These are phyloP conservation scores for Cyclura pinguis DNA, from an alignment of 2,797 vertebrate genomes.

Conservation along the genomic window DNA sequence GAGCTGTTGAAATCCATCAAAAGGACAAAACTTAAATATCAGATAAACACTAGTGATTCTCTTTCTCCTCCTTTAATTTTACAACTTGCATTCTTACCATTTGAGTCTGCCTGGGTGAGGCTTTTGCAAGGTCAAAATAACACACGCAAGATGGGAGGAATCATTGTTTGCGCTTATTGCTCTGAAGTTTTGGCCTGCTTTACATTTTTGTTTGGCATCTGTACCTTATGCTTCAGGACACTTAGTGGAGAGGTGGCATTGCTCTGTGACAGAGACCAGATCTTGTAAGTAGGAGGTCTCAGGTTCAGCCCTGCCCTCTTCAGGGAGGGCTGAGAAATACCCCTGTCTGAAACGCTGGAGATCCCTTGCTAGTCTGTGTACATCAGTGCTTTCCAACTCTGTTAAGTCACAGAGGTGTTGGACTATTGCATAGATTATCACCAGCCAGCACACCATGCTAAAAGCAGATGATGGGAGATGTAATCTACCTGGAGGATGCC, in stretches of 20 bases:
- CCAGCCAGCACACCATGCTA: background rate
- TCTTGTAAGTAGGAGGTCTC: background rate
- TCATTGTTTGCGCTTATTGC: background rate
- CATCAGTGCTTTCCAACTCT: background rate
- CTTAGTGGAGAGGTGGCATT: background rate
- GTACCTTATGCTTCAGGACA: background rate
- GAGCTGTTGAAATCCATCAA: background rate
- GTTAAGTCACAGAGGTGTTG: background rate
- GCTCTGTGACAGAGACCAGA: background rate
- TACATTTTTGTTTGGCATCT: background rate
- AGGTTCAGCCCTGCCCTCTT: background rate
- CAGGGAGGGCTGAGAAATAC: background rate
- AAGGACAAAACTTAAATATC: background rate
- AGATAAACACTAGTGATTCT: background rate
- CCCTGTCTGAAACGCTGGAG: background rate
- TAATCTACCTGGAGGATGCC: background rate
- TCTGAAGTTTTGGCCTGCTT: background rate
- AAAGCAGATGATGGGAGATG: background rate
- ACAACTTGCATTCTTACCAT: background rate
- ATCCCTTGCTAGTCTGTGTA: background rate
- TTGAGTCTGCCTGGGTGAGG: background rate
- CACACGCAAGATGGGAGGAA: background rate
- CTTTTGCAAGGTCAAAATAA: constrained; percentile 4
- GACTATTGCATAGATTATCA: background rate
- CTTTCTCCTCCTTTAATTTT: background rate